Conservation (phyloP, 2,888 invertebrate species). For the Fragum sueziense region DNA sequence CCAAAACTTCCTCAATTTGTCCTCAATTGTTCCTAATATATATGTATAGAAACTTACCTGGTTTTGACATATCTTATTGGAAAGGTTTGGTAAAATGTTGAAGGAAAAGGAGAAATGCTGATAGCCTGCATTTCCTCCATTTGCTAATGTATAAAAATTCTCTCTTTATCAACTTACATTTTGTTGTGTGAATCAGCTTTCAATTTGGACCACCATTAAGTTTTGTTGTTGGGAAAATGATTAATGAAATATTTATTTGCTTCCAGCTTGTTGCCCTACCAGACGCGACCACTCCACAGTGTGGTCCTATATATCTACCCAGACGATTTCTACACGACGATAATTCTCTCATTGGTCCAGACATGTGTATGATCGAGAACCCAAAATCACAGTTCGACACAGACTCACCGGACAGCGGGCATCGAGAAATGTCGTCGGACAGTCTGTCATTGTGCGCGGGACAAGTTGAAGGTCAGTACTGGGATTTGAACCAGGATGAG, state of each 20-base stretch:
- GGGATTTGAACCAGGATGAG: slow-evolving; percentile 63
- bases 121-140: no score
- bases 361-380: slow-evolving; percentile 63
- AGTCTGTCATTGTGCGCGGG: slow-evolving; percentile 68
- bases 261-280: slow-evolving; percentile 74
- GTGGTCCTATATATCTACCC: slow-evolving; percentile 75
- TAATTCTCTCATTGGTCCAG: slow-evolving; percentile 32
- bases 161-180: no score
- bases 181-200: no score
- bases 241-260: no score
- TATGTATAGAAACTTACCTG: no score
- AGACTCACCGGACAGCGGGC: slow-evolving; percentile 82
- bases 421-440: slow-evolving; percentile 81
- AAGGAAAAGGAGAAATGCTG: no score
- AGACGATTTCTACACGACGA: slow-evolving; percentile 58
- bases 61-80: no score
- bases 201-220: no score
- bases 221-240: no score
- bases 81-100: no score
- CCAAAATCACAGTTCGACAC: slow-evolving; percentile 73
- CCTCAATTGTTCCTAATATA: no score
- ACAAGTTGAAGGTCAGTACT: slow-evolving; percentile 66
- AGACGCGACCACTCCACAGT: slow-evolving; percentile 77
- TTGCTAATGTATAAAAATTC: no score
- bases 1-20: slow-evolving; percentile 23